Evolutionary conservation across 2,888 invertebrate species (phyloP), one percentile per base, ranked within the genome.

Genomic region (Salticus scenicus): DNA sequence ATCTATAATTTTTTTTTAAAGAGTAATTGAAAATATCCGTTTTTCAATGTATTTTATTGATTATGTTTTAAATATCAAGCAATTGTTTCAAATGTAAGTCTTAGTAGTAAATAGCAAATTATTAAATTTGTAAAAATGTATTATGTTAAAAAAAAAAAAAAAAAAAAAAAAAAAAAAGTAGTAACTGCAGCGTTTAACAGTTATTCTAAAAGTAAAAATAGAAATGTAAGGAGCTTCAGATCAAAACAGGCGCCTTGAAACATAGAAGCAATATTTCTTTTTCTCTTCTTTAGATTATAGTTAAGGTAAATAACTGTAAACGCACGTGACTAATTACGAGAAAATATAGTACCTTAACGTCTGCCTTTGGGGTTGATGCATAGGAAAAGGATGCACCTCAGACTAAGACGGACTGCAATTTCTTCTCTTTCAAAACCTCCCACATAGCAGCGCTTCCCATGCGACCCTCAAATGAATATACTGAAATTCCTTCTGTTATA

Each of bases 401-500:
- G 83, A 84, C 83, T 72, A 37, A 83, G 82, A 83, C 76, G 82
- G 66, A 83, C 70, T 70, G 77, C 83, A 84, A 84, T 84, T 77
- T 77, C 83, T 84, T 73, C 83, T 73, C 66, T 84, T 84, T 84
- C 83, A 28, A 66, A 82, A 84, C 77, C 83, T 73, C 77, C 83
- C 83, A 83, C 77, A 17, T 72, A 66, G 77, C 71, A 57, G 66
- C 24, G 24, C 24, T 30, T 47, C 17, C 69, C 24, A 66, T 47
- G 67, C 30, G 57, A 57, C 57, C 57, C 57, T 24, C 57, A 37
- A 37, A 12, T 5, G 37, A 37, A 37, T 5, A 37, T 5, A 37
- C 37, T 5, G 37, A 8, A 37, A n/a, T n/a, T n/a, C n/a, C n/a
- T n/a, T n/a, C n/a, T n/a, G n/a, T n/a, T n/a, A n/a, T n/a, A n/a